Evolutionary conservation across 2,113 vertebrate genomes (phyloP), one percentile per base, ranked within the genome.

Genomic region (Thamnophis sirtalis): DNA sequence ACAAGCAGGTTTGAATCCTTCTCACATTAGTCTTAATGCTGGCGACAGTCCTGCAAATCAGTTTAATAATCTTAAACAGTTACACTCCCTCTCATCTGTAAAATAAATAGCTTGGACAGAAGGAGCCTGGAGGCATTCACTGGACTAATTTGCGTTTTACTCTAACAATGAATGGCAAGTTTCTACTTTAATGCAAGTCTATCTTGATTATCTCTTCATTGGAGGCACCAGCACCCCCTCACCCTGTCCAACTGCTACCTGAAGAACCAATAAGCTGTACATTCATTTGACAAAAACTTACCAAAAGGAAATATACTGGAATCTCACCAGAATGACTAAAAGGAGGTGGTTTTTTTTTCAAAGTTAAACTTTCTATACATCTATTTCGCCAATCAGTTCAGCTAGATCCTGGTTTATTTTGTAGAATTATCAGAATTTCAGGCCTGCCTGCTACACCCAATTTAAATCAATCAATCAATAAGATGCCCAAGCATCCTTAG

Each of bases 1-100:
- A 95, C 95, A 95, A 95, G 96, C 38, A 0, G 93, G 95, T 96
- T 88, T 87, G 85, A 91, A 93, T 87, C 94, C 95, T 94, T 93
- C 95, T 92, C 93, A 93, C 94, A 97, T 98, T 97, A 97, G 97
- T 80, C 96, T 96, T 92, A 95, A 96, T 90, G 93, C 93, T 94
- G 94, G 94, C 92, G 97, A 98, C 97, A 98, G 97, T 96, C 96
- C 95, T 96, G 97, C 97, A 98, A 98, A 98, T 98, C 97, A 97
- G 96, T 97, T 98, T 98, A 98, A 98, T 98, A 98, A 97, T 94
- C 97, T 94, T 95, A 96, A 97, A 96, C 94, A 95, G 96, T 92
- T 96, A 95, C 93, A 96, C 95, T 95, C 96, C 73, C 87, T 73
- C 87, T 73, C 88, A 93, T 91, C 90, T 96, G 92, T 97, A 96